Evolutionary conservation across 2,113 vertebrate species (phyloP), one percentile per base, ranked within the genome.

Genomic region (Hydropotes inermis): DNA sequence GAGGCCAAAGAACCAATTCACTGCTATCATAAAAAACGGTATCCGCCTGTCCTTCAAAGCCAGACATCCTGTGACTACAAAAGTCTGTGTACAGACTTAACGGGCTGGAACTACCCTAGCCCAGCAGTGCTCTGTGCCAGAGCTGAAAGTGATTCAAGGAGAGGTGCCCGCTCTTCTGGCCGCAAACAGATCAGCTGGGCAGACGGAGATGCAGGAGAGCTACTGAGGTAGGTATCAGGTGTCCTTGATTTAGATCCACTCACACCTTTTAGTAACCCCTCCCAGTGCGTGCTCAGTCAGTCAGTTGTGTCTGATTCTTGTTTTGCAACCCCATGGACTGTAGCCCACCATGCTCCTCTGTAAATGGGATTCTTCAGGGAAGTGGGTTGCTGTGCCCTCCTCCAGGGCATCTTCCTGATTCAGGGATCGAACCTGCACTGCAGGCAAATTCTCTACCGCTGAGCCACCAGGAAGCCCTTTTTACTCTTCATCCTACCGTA

Each of bases 111-210:
- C 3, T 10, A 52, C 15, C 7, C 78, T 14, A 83, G 36, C 2
- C 27, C 21, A 33, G 60, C 19, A 1, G 1, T 50, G 82, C 43
- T 17, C 39, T 12, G 4, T 2, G 47, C 25, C 21, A 58, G 55
- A 16, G 58, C 27, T 39, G 45, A 86, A 82, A n/a, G 57, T 28
- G n/a, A 64, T 13, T 55, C 6, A 45, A 15, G 82, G 45, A 21
- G 54, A 21, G 1, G n/a, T 0, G 0, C 7, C 43, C 57, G 33
- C 54, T 19, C 19, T 2, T 94, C 54, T 25, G 7, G 52, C 33
- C n/a, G 15, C 39, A 55, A 81, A 47, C 14, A 61, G n/a, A 58
- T 76, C 33, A n/a, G 47, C 47, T 45, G 70, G 58, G 82, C 52
- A 39, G 78, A 45, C 13, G 14, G 39, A 88, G 27, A 54, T 17